phyloP scores from a whole-genome alignment of 2,113 vertebrate genomes.

The Helogale parvula region DNA sequence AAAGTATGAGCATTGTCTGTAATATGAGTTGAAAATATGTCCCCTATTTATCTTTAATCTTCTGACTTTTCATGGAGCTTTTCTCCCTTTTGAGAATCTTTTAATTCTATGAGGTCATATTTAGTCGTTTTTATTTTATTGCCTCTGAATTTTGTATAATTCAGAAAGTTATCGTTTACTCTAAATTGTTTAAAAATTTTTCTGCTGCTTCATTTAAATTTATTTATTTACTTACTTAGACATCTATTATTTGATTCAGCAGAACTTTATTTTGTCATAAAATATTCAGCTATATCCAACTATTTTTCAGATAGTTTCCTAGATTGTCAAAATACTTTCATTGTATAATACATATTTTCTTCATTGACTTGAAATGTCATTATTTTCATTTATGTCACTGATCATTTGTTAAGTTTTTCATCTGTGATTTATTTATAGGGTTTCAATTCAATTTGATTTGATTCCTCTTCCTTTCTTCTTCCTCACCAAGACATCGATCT shows the following conservation, averaged over 20 bases:
- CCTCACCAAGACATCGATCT: background rate
- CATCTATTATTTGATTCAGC: background rate
- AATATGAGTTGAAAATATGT: background rate
- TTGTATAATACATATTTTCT: background rate
- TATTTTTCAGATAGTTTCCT: background rate
- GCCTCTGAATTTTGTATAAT: background rate
- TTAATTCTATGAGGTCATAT: background rate
- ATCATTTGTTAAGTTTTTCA: background rate
- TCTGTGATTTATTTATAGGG: background rate
- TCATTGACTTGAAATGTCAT: background rate
- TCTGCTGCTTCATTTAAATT: background rate
- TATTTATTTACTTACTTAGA: background rate
- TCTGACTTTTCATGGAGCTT: background rate
- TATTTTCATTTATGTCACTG: background rate
- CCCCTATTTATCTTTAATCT: background rate
- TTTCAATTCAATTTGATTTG: background rate
- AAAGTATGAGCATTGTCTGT: background rate
- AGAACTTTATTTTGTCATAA: background rate
- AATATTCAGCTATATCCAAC: background rate
- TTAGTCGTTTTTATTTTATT: background rate
- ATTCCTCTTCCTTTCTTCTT: background rate
- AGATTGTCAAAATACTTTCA: background rate
- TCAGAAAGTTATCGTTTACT: background rate
- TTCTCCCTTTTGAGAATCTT: background rate
- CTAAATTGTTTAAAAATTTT: slow-evolving; percentile 14